These are phyloP conservation scores for Drosophila repleta DNA, from an alignment of 1,140 invertebrate species.

Conservation along the genomic window DNA sequence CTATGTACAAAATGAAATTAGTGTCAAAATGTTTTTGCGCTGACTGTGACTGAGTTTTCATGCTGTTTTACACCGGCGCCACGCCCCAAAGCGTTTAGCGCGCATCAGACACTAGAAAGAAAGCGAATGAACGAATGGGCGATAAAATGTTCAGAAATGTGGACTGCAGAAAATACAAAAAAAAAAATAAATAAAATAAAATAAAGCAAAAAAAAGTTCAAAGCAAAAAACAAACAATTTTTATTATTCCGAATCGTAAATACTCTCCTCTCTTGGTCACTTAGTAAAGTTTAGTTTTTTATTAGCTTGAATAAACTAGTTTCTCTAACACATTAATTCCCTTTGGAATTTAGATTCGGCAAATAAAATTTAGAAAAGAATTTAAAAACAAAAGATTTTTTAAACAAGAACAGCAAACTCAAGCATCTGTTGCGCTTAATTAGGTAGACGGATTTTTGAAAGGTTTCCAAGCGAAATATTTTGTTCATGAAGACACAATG, in stretches of 20 bases:
- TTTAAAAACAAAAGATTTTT: too few relatives aligned
- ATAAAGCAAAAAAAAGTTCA: constrained; percentile 41
- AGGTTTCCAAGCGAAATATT: too few relatives aligned
- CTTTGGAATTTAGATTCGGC: too few relatives aligned
- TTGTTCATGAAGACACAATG: too few relatives aligned
- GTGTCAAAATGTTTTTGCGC: constrained; percentile 80
- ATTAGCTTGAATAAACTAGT: too few relatives aligned
- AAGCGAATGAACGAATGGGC: constrained; percentile 74
- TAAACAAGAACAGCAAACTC: too few relatives aligned
- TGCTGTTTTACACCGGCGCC: constrained; percentile 79
- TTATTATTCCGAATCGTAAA: not conserved
- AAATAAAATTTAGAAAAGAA: too few relatives aligned
- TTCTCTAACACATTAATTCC: too few relatives aligned
- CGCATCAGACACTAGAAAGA: constrained; percentile 57
- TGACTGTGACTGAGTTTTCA: constrained; percentile 80
- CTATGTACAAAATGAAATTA: constrained; percentile 81
- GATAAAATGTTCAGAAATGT: constrained; percentile 70
- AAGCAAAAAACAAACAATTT: constrained; percentile 17
- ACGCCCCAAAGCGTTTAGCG: constrained; percentile 79
- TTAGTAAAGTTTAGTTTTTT: too few relatives aligned
- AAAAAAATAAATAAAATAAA: constrained; percentile 31
- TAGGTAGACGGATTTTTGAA: too few relatives aligned
- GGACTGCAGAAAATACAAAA: constrained; percentile 19
- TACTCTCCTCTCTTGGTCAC: not conserved
- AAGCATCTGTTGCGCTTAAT: too few relatives aligned